Evolutionary conservation across 1,140 invertebrate species (phyloP), one percentile per base, ranked within the genome.

Genomic region (Chrysoperla carnea): DNA sequence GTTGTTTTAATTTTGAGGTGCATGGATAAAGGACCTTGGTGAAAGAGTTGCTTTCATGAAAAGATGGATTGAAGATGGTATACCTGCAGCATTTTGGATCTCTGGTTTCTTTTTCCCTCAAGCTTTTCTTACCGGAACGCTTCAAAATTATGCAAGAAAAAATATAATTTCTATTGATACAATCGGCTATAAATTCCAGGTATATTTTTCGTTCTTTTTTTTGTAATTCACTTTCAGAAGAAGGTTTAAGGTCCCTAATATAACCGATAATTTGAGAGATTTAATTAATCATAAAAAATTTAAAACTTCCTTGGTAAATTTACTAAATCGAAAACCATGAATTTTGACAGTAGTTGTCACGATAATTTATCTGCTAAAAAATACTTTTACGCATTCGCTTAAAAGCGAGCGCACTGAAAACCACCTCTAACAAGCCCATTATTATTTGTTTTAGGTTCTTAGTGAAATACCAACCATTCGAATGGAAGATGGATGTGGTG

Each of bases 51-150:
- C 69, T 50, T 83, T 72, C 60, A 64, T 85, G 48, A 64, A 69
- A 33, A 57, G 67, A 13, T 88, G 84, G 84, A 69, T 73, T 6
- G 63, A 73, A 7, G 50, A 67, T 7, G 82, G 81, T 14, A 77
- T 80, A 45, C 81, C 84, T 1, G 50, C 65, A 8, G 72, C 76
- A 28, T 86, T 85, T 58, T 89, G 84, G 84, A 81, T 89, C 40
- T 84, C 82, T 0, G 84, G 82, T 1, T 84, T 89, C 57, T 88
- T 79, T 61, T 87, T 87, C 60, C 84, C 84, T 3, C 83, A 88
- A 63, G 82, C 81, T 1, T 85, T 89, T 61, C 65, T 90, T 11
- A 88, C 84, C 6, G 84, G 79, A 36, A 81, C 78, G 2, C 59
- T 85, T 36, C 85, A 88, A 63, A 87, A 88, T 64, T 87, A 69